Base-by-base conservation (phyloP, 2,888 invertebrate genomes). In the Spicauda simplicius region DNA sequence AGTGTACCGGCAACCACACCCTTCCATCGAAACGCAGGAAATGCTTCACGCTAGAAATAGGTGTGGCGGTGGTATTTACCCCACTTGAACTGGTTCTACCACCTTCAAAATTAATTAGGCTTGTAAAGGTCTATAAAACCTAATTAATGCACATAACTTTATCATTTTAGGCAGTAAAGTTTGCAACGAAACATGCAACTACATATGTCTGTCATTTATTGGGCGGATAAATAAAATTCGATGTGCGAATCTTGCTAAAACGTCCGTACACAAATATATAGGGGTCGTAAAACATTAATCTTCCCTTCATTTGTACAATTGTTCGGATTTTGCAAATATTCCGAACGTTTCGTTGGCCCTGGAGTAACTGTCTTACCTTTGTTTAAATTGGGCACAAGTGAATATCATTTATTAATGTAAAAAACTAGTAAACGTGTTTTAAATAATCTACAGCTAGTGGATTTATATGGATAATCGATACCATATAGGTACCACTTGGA, bases 151-250 rank as follows among this genome's bases (percentile, higher is more conserved):
- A 2, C 10, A 14, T 2, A 14, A 41, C 12, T 14, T 14, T 14
- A 41, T 62, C 45, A 63, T 48, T 45, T 37, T 33, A 55, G 30
- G 19, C 50, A 56, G 56, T 64, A 50, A 64, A 64, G 56, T 64
- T 56, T 12, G 61, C 83, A 85, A 82, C 84, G 85, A 25, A 25
- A 25, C 25, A 25, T 25, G 25, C n/a, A n/a, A n/a, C n/a, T 37
- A 8, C 37, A 11, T 41, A 77, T 82, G 81, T 76, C 77, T 80
- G 83, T 84, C 87, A 84, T 81, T 84, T 84, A 82, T 84, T 81
- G 84, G 80, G 80, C 79, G 84, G 77, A 88, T 88, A 90, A 88
- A 90, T 88, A 89, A 84, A 86, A 86, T 86, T 84, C 80, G 83
- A 87, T 80, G 81, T 84, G 80, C 82, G 80, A 81, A 82, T 84